Percentiles rank a stretch among this genome's conserved stretches.
Evolutionary conservation across 2,797 vertebrate species (phyloP).

Genomic region (Protonibea diacanthus): DNA sequence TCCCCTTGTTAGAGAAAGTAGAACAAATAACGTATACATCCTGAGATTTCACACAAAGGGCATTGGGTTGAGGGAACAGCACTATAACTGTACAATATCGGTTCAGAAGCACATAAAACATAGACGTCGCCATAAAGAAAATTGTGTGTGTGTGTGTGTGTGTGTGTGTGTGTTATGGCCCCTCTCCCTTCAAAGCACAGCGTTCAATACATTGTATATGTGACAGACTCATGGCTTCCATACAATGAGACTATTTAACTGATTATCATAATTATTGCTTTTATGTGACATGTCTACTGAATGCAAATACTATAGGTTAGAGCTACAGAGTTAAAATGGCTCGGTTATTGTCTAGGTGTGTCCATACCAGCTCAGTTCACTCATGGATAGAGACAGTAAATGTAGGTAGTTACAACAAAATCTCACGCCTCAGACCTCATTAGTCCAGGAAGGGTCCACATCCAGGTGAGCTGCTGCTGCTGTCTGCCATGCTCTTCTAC

Average conservation of each 20-base stretch:
- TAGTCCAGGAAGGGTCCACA: constrained; percentile 58
- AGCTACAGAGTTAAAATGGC: constrained; percentile 73
- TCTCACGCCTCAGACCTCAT: constrained; percentile 62
- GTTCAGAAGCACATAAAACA: constrained; percentile 59
- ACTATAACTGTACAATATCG: constrained; percentile 59
- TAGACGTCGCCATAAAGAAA: constrained; percentile 50
- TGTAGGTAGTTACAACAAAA: constrained; percentile 69
- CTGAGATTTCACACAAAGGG: constrained; percentile 78
- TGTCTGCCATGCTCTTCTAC: constrained; percentile 44
- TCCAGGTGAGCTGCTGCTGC: constrained; percentile 58
- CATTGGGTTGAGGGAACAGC: constrained; percentile 46
- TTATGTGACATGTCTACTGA: constrained; percentile 72
- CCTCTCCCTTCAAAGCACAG: constrained; percentile 66
- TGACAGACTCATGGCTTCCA: constrained; percentile 63
- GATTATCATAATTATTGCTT: constrained; percentile 83
- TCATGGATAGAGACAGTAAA: constrained; percentile 58
- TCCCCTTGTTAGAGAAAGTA: constrained; percentile 51
- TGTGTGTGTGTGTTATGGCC: constrained; percentile 68
- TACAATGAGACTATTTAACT: constrained; percentile 62
- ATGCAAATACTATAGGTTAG: constrained; percentile 76
- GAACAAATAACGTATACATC: constrained; percentile 64
- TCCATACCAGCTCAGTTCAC: constrained; percentile 56
- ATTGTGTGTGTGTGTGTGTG: constrained; percentile 6
- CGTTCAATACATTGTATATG: constrained; percentile 55
- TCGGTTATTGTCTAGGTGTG: constrained; percentile 65